Conservation (phyloP, 2,888 invertebrate species). For the Melanargia galathea region DNA sequence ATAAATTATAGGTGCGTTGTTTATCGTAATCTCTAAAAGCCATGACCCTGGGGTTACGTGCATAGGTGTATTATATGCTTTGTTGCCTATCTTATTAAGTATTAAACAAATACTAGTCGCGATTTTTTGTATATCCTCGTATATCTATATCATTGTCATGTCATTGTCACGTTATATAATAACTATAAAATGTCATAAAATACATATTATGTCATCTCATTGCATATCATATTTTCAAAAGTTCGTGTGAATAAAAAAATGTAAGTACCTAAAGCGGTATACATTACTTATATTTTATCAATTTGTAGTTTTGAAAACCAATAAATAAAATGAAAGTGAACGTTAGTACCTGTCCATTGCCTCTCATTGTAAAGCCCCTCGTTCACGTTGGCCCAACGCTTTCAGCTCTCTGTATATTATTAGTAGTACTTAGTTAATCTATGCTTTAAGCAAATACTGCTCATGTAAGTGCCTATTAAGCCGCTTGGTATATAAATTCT, state of each 20-base stretch:
- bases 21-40: neutral
- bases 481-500: neutral
- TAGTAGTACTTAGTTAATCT: too few species aligned
- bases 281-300: neutral
- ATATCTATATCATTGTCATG: constrained; percentile 28
- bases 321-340: neutral
- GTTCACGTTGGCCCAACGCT: neutral
- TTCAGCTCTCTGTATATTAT: too few species aligned
- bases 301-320: neutral
- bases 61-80: constrained; percentile 36
- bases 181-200: constrained; percentile 22
- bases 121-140: constrained; percentile 42
- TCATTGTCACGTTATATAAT: constrained; percentile 36
- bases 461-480: too few species aligned
- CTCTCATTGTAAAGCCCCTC: neutral
- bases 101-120: constrained; percentile 47
- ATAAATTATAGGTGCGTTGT: neutral
- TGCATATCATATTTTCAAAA: constrained; percentile 46
- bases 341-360: constrained; percentile 47
- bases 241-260: constrained; percentile 19
- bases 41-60: constrained; percentile 21
- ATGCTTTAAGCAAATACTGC: neutral
- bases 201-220: constrained; percentile 35
- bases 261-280: too few species aligned
- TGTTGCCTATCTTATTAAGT: constrained; percentile 43